These are phyloP conservation scores for Oryzias javanicus DNA, from an alignment of 2,113 vertebrate species.

Conservation along the genomic window DNA sequence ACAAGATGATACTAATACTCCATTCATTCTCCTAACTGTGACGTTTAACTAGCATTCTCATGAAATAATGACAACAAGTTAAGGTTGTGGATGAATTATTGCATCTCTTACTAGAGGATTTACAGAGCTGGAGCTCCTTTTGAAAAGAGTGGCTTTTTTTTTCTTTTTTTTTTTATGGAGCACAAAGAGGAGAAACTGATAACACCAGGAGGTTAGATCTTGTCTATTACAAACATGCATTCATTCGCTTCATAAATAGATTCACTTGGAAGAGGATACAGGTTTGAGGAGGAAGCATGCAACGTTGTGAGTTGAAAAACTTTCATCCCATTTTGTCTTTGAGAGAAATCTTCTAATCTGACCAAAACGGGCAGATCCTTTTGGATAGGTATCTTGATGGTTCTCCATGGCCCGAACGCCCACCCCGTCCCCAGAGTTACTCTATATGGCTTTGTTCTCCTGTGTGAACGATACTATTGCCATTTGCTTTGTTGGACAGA, in stretches of 20 bases:
- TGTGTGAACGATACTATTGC: conserved; percentile 88
- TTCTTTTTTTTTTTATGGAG: conserved; percentile 50
- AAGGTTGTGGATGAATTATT: conserved; percentile 80
- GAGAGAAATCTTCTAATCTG: conserved; percentile 51
- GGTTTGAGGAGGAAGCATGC: conserved; percentile 82
- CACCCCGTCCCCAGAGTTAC: conserved; percentile 61
- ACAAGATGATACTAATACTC: conserved; percentile 61
- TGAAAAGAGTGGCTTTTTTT: conserved; percentile 55
- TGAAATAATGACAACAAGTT: conserved; percentile 57
- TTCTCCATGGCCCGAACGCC: conserved; percentile 62
- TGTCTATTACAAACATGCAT: conserved; percentile 80
- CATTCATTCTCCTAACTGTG: conserved; percentile 52
- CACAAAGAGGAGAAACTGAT: conserved; percentile 63
- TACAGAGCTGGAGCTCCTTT: conserved; percentile 50
- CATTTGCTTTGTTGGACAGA: conserved; percentile 75
- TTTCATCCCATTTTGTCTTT: conserved; percentile 56
- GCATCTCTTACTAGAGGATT: conserved; percentile 77
- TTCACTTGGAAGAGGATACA: conserved; percentile 80
- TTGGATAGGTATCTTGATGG: conserved; percentile 65
- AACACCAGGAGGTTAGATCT: conserved; percentile 73
- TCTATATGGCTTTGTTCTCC: conserved; percentile 99
- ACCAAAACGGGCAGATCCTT: conserved; percentile 68
- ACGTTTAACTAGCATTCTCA: conserved; percentile 54
- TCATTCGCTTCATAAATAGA: conserved; percentile 79
- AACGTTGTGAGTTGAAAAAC: conserved; percentile 72